Base-by-base conservation (phyloP, 2,888 invertebrate species). In the Drosophila antonietae region DNA sequence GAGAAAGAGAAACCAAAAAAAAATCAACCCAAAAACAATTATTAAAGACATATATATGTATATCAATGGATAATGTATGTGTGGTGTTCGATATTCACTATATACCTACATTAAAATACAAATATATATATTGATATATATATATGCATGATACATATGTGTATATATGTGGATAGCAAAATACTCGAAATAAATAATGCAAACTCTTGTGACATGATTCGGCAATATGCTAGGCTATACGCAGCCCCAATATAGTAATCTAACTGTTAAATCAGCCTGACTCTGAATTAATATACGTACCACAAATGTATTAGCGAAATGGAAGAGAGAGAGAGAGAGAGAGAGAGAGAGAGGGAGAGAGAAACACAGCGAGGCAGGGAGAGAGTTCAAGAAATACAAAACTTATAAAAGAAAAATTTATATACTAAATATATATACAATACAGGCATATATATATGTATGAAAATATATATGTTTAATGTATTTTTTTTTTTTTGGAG, bases 271-370 rank as follows among this genome's bases (percentile, higher is more conserved):
- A 39, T 55, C 55, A 68, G 68, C 79, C 59, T 70, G 83, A 85
- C 83, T 83, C 80, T 80, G 78, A 83, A 73, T 75, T 68, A 66
- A 83, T 80, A 84, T 85, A 84, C 86, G 83, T 84, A 85, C 83
- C 80, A 72, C 15, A 41, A 75, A 75, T 72, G 65, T 72, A 78
- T 78, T 72, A 70, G 60, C 39, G 41, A 68, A 64, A 62, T 55
- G 28, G 62, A 43, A 18, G 52, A 20, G 23, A 23, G 51, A 46
- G 10, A n/a, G 20, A 33, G 63, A n/a, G 39, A 20, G 20, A 20
- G 10, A 51, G 33, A 10, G 33, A 18, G 20, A 23, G 37, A 23
- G 20, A 20, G 18, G 14, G 35, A 52, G 18, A 35, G n/a, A 43
- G 51, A 15, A 10, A 39, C 37, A 37, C 28, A 58, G 68, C 20